Percentiles rank a stretch among this genome's conserved stretches.
These are phyloP conservation scores for Pollimyrus isidori DNA, from an alignment of 2,113 vertebrate genomes.

Conservation along the genomic window DNA sequence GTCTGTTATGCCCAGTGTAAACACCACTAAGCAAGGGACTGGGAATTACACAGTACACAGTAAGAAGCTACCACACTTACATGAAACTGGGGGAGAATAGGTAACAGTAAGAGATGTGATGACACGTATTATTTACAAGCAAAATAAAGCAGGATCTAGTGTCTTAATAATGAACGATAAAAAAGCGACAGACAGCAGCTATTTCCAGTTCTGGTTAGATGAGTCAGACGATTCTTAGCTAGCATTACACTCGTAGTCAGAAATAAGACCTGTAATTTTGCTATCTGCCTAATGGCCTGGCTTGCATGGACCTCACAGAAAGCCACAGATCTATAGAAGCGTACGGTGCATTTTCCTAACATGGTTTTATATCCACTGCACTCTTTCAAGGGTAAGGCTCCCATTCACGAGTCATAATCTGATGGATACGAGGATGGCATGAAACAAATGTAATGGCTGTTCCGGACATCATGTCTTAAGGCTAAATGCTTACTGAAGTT, in stretches of 20 bases:
- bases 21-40: neutral
- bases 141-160: neutral
- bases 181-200: neutral
- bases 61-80: neutral
- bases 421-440: neutral
- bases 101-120: neutral
- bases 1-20: neutral
- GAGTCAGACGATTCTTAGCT: neutral
- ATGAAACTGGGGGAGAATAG: neutral
- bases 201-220: neutral
- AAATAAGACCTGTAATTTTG: neutral
- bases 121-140: neutral
- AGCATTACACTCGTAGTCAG: neutral
- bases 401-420: neutral
- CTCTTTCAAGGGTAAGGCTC: neutral
- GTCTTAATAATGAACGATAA: neutral
- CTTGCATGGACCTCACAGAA: neutral
- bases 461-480: neutral
- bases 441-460: neutral
- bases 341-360: neutral
- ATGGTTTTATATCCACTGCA: neutral
- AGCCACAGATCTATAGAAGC: neutral
- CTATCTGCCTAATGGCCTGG: neutral
- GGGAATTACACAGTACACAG: neutral
- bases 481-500: neutral